phyloP scores from a whole-genome alignment of 2,113 vertebrate species.

The Pogonocichla stellata region DNA sequence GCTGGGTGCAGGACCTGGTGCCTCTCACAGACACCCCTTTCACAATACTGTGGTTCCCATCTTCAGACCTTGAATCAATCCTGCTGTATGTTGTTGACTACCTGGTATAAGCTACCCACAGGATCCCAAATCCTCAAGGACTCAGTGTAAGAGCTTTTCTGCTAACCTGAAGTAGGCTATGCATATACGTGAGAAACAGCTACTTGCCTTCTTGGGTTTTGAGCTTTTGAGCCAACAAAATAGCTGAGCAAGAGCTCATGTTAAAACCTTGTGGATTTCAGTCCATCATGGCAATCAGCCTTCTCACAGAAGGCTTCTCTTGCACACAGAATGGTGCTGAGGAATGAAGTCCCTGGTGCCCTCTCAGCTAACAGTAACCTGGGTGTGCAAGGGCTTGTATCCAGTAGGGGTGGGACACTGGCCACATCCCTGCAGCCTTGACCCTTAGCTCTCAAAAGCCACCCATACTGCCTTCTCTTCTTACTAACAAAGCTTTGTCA shows the following conservation, averaged over 20 bases:
- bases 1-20: not conserved
- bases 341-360: not conserved
- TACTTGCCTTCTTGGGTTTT: not conserved
- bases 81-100: not conserved
- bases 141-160: not conserved
- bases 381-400: not conserved
- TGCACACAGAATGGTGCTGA: not conserved
- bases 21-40: not conserved
- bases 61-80: not conserved
- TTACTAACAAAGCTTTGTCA: not conserved
- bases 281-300: not conserved
- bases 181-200: not conserved
- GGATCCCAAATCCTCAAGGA: not conserved
- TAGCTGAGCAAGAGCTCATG: not conserved
- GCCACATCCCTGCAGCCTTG: not conserved
- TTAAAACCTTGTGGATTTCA: not conserved
- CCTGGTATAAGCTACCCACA: not conserved
- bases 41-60: not conserved
- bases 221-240: fast-evolving
- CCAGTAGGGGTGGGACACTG: not conserved
- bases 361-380: not conserved
- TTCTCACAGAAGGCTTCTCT: not conserved
- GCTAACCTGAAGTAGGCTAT: not conserved
- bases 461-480: not conserved
- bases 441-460: not conserved